Base-by-base conservation (phyloP, 2,113 vertebrate species). In the Oceanites oceanicus region DNA sequence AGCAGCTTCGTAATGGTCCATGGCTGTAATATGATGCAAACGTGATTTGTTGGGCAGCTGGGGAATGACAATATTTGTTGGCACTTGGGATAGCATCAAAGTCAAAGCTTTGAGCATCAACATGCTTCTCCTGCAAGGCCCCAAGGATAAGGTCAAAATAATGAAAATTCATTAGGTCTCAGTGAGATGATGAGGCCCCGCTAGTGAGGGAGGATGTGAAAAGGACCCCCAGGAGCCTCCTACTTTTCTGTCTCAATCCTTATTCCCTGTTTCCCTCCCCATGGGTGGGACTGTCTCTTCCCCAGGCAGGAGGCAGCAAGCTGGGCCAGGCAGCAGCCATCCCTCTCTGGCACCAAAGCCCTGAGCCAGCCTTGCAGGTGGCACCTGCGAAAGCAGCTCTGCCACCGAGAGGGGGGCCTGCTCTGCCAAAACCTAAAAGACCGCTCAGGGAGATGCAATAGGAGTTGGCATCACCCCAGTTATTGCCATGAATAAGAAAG, bases 121-220 rank as follows among this genome's bases (percentile, higher is more conserved):
- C 0, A 0, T 55, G 12, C 4, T 2, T 61, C 34, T 84, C 21
- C 23, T 0, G 0, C 4, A 27, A 70, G 20, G 29, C 27, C 19
- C 34, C 47, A 52, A 20, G 22, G 45, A 63, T 79, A 26, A 72
- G 19, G 40, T 72, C 10, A 83, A 82, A 83, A 65, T 52, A 77
- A 76, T 44, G 36, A 86, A 86, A 86, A 55, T 15, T 56, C 30
- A 25, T 36, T 16, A 44, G 26, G 15, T 59, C 29, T 92, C 45
- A 62, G 55, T 17, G 17, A 62, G 74, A 73, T 13, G n/a, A 13
- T 59, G n/a, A 92, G 12, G 44, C 38, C 36, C 22, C 7, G 8
- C 26, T 44, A 30, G 14, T 6, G 1, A 12, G 15, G 61, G 5
- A 49, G 17, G 30, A 82, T 25, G 20, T 53, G n/a, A 38, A 50